Conservation (phyloP, 2,113 vertebrate species). For the Aythya baeri region DNA sequence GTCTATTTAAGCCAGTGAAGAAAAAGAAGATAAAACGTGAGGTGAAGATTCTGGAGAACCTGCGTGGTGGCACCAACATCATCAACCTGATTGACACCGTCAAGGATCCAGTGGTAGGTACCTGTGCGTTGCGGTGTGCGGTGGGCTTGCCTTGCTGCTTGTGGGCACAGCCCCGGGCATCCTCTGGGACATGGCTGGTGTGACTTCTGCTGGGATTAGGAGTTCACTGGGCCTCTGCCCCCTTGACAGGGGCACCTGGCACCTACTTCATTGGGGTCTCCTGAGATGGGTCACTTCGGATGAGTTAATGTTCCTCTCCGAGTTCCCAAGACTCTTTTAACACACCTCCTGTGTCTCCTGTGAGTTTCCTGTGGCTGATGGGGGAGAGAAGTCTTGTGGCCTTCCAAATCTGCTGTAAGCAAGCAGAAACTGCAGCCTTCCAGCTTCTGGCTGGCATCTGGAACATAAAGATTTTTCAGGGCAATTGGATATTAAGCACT, state of each 20-base stretch:
- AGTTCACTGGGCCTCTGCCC: not conserved
- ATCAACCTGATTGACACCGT: conserved; percentile 98
- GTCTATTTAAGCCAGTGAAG: conserved; percentile 94
- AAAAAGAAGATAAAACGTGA: conserved; percentile 99
- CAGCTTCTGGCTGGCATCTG: not conserved
- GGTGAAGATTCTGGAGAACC: conserved; percentile 98
- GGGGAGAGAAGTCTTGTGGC: not conserved
- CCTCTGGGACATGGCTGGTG: too few relatives aligned
- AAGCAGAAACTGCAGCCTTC: not conserved
- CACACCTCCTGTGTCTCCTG: not conserved
- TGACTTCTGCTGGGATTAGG: not conserved
- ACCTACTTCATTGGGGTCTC: not conserved
- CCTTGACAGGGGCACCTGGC: fast-evolving
- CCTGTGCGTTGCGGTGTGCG: not conserved
- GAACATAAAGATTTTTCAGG: not conserved
- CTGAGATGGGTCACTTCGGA: not conserved
- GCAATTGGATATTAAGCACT: not conserved
- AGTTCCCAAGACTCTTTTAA: not conserved
- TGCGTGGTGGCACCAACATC: conserved; percentile 97
- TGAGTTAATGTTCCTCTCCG: not conserved
- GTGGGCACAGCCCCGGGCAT: not conserved
- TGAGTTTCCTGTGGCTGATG: not conserved
- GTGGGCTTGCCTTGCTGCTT: not conserved
- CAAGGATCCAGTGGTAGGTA: conserved; percentile 97
- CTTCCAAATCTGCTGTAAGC: not conserved